These are phyloP conservation scores for Pteropus rufus DNA, from an alignment of 2,797 vertebrate genomes.

Conservation along the genomic window DNA sequence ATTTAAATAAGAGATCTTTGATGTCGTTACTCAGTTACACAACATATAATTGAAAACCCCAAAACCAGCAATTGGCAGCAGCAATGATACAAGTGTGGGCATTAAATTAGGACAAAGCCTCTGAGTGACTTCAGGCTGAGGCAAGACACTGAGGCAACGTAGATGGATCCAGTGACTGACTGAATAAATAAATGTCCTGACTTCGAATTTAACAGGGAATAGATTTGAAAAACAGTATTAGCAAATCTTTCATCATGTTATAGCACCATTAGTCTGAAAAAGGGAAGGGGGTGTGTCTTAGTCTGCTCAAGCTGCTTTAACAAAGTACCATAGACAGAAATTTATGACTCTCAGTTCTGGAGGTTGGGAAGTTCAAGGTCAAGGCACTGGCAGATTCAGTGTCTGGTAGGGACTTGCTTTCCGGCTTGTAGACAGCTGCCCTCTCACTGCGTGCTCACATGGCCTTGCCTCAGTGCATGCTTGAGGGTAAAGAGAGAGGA, in stretches of 20 bases:
- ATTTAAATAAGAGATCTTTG: background rate
- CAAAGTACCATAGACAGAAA: background rate
- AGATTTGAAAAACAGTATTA: background rate
- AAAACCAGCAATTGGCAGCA: background rate
- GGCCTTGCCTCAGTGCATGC: background rate
- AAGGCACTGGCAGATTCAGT: background rate
- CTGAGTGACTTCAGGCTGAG: background rate
- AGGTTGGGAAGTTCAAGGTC: background rate
- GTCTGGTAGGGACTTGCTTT: background rate
- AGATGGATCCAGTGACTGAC: background rate
- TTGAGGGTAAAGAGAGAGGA: background rate
- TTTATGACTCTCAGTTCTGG: background rate
- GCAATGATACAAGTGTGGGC: background rate
- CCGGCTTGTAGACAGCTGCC: background rate
- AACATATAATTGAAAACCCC: background rate
- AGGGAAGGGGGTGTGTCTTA: background rate
- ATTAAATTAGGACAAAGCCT: background rate
- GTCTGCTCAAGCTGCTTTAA: background rate
- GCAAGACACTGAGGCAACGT: background rate
- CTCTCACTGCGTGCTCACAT: background rate
- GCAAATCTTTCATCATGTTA: background rate
- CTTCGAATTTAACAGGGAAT: background rate
- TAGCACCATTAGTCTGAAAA: background rate
- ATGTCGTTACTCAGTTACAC: background rate
- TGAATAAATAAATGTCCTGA: background rate